These are phyloP conservation scores for Dermatophagoides farinae DNA, from an alignment of 1,140 invertebrate species.

Conservation along the genomic window DNA sequence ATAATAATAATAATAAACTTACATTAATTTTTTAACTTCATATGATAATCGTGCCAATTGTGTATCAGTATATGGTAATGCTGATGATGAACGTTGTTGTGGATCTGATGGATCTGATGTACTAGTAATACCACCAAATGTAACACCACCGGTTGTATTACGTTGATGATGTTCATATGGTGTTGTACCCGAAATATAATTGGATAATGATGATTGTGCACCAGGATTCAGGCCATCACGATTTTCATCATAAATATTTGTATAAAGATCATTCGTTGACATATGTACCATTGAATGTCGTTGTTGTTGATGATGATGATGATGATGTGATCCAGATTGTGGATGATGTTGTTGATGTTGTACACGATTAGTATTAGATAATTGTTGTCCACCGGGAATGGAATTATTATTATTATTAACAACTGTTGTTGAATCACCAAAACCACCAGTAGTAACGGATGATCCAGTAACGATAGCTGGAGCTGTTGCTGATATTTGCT, in stretches of 20 bases:
- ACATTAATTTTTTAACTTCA: constrained; percentile 99
- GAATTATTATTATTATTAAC: not conserved
- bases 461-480: not conserved
- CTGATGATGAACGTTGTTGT: not conserved
- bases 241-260: no score
- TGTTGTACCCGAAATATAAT: not conserved
- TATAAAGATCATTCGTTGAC: not conserved
- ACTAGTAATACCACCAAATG: not conserved
- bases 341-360: not conserved
- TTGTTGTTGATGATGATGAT: not conserved
- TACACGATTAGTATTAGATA: not conserved
- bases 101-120: not conserved
- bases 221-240: no score
- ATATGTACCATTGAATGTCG: not conserved
- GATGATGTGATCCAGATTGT: not conserved
- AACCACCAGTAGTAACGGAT: no score
- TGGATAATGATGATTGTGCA: no score
- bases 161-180: not conserved
- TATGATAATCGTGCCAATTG: constrained; percentile 58
- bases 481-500: not conserved
- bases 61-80: not conserved
- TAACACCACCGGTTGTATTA: not conserved
- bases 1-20: constrained; percentile 23
- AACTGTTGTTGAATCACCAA: not conserved
- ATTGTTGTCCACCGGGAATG: not conserved